Base-by-base conservation (phyloP, 2,797 vertebrate genomes). In the Alosa sapidissima region DNA sequence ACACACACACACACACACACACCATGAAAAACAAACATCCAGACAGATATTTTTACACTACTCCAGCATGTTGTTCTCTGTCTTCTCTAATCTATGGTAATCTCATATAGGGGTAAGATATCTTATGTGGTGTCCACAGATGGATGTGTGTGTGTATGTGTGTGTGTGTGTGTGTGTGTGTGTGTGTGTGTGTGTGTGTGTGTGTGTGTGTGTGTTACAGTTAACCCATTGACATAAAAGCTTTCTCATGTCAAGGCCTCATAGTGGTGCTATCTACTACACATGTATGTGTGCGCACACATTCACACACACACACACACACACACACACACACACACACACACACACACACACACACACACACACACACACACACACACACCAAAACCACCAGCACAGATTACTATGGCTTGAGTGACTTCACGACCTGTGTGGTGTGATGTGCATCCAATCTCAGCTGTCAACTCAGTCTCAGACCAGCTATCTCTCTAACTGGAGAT, bases 1-100 rank as follows among this genome's bases (percentile, higher is more conserved):
- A 83, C 52, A 81, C 48, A 78, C 47, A 81, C 36, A 81, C 65
- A 72, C 9, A 33, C 28, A 72, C n/a, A 83, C 68, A 83, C 10
- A n/a, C n/a, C n/a, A n/a, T n/a, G n/a, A n/a, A n/a, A n/a, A 65
- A 21, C 54, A 47, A 16, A 83, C 82, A 47, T 41, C 62, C 48
- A 58, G 28, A 81, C 36, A 72, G 8, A 58, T n/a, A 58, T 58
- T 21, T 58, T 58, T 72, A 65, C 60, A 1, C 60, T 5, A 72
- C 65, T 21, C 55, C 3, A 33, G 33, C 65, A 33, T 33, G 28
- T 11, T 72, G 65, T 72, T 9, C 36, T 9, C 33, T 36, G 65
- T 0, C 62, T 11, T 11, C 24, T 65, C 62, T 65, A 24, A 65
- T 65, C 62, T 65, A 65, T 13, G 24, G n/a, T 65, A 65, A 65